Percentiles rank a stretch among this genome's conserved stretches.
These are phyloP conservation scores for chimpanzee (Pan troglodytes) DNA, from an alignment of 2,113 vertebrate species.

Conservation along the genomic window NHGRI_mPanTro3-v2.1_pri NC_072398.2:215441501-215442000, in stretches of 20 bases:
- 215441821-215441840: neutral
- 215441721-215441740: neutral
- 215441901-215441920: too few relatives aligned
- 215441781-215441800: neutral
- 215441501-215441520: too few relatives aligned
- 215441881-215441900: neutral
- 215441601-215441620: too few relatives aligned
- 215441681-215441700: neutral
- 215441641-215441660: neutral
- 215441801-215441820: neutral
- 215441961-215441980: neutral
- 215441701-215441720: neutral
- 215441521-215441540: too few relatives aligned
- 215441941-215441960: neutral
- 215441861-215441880: neutral
- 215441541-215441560: too few relatives aligned
- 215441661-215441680: neutral
- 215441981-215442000: neutral
- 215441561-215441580: too few relatives aligned
- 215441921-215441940: neutral
- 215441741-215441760: neutral
- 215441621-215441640: neutral
- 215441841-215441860: conserved; percentile 34
- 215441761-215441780: neutral
- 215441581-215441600: too few relatives aligned